Evolutionary conservation across 2,888 invertebrate genomes (phyloP).

Genomic region (Neelides folsomi): DNA sequence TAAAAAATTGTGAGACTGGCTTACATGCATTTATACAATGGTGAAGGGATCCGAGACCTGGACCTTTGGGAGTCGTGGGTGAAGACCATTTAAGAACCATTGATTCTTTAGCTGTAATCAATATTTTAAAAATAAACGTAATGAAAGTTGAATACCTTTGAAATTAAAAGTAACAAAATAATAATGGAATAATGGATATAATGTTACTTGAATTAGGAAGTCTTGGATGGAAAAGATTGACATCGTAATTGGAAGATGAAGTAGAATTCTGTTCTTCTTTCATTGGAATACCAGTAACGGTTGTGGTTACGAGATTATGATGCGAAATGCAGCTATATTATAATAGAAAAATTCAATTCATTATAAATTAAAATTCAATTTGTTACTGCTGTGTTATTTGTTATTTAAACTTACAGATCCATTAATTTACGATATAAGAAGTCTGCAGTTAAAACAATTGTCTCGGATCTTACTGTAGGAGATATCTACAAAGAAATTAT

Average conservation of each 20-base stretch:
- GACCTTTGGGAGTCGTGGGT: slow-evolving; percentile 42
- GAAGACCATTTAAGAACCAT: slow-evolving; percentile 84
- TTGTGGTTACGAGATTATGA: slow-evolving; percentile 84
- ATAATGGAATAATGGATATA: slow-evolving; percentile 8
- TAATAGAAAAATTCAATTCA: slow-evolving; percentile 2
- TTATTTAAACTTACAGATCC: slow-evolving; percentile 17
- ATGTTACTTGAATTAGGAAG: slow-evolving; percentile 22
- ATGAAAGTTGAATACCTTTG: slow-evolving; percentile 8
- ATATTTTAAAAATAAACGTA: slow-evolving; percentile 9
- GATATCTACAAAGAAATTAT: slow-evolving; percentile 21
- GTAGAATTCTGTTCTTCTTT: slow-evolving; percentile 98
- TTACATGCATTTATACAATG: slow-evolving; percentile 74
- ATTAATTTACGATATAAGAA: slow-evolving; percentile 18
- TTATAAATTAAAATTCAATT: not conserved
- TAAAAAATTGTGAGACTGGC: no score
- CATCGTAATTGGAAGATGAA: slow-evolving; percentile 96
- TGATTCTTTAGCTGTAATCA: slow-evolving; percentile 38
- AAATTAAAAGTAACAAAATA: slow-evolving; percentile 7
- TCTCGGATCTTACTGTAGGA: slow-evolving; percentile 15
- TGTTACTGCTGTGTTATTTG: not conserved
- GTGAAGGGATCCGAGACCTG: slow-evolving; percentile 43
- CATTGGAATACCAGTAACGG: slow-evolving; percentile 98
- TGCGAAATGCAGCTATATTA: slow-evolving; percentile 44
- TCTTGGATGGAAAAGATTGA: slow-evolving; percentile 79
- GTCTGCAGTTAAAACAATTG: slow-evolving; percentile 18